phyloP scores from a whole-genome alignment of 1,140 invertebrate species.

The Eumeta japonica region DNA sequence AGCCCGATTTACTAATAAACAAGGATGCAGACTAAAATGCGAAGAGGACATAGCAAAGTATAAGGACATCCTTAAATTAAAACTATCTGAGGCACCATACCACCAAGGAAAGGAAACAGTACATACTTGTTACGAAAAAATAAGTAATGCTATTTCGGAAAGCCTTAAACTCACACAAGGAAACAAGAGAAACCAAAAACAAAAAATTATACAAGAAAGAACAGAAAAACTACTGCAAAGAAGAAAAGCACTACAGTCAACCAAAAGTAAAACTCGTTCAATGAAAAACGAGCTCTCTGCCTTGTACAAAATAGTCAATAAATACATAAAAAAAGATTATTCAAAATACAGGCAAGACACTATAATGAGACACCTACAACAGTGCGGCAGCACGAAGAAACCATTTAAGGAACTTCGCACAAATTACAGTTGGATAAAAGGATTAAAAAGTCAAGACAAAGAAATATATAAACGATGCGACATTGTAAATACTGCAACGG shows the following conservation, averaged over 20 bases:
- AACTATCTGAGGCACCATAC: no score
- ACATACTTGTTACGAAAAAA: conserved; percentile 12
- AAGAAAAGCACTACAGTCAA: conserved; percentile 9
- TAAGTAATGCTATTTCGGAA: conserved; percentile 5
- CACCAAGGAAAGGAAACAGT: no score
- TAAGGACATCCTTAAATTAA: no score
- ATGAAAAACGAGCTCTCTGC: conserved; percentile 11
- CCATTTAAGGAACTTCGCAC: conserved; percentile 8
- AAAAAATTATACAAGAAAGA: conserved; percentile 5
- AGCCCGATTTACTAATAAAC: conserved; percentile 2
- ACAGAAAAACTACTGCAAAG: conserved; percentile 8
- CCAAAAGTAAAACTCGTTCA: conserved; percentile 9
- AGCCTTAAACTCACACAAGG: conserved; percentile 6
- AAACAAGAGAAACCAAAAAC: not conserved
- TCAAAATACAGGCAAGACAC: conserved; percentile 3
- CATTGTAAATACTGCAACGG: conserved; percentile 3
- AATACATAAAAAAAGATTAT: no score
- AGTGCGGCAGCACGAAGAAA: conserved; percentile 7
- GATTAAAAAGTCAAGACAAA: not conserved
- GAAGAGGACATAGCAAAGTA: no score
- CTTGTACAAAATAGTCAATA: conserved; percentile 11
- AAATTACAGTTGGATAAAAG: conserved; percentile 4
- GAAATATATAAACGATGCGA: not conserved
- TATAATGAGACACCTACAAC: conserved; percentile 7
- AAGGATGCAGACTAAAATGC: no score